phyloP scores from a whole-genome alignment of 2,888 invertebrate genomes.

The Agriopis marginaria region DNA sequence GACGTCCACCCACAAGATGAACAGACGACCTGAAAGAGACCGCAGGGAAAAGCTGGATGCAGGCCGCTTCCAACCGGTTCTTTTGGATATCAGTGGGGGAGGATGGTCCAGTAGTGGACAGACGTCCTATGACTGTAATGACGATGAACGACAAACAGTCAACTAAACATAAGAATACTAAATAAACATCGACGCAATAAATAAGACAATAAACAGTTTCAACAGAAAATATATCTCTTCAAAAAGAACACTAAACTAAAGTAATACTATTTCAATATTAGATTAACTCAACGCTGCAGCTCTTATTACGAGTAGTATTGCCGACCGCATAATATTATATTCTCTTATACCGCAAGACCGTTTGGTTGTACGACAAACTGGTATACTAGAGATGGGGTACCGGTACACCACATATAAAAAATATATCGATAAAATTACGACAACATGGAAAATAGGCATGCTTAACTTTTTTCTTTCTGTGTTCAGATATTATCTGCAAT shows the following conservation, averaged over 20 bases:
- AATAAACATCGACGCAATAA: too few relatives aligned
- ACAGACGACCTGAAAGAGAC: too few relatives aligned
- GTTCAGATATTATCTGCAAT: too few relatives aligned
- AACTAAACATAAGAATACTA: not conserved
- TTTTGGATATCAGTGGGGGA: too few relatives aligned
- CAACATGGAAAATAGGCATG: not conserved
- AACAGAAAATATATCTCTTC: not conserved
- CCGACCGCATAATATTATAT: slow-evolving; percentile 83
- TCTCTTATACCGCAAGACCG: slow-evolving; percentile 81
- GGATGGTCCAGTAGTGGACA: too few relatives aligned
- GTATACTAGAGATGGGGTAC: slow-evolving; percentile 61
- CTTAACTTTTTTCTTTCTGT: too few relatives aligned
- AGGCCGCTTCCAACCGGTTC: too few relatives aligned
- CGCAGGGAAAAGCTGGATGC: too few relatives aligned
- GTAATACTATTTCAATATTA: slow-evolving; percentile 76
- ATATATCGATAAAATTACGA: not conserved
- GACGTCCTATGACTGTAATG: too few relatives aligned
- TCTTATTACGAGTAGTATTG: slow-evolving; percentile 71
- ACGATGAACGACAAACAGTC: too few relatives aligned
- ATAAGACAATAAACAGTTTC: not conserved
- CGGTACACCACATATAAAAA: not conserved
- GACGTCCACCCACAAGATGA: too few relatives aligned
- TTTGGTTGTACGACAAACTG: slow-evolving; percentile 77
- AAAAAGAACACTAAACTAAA: slow-evolving; percentile 10
- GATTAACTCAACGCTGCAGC: slow-evolving; percentile 71